Conservation (phyloP, 2,888 invertebrate species). For the Cristatella mucedo region DNA sequence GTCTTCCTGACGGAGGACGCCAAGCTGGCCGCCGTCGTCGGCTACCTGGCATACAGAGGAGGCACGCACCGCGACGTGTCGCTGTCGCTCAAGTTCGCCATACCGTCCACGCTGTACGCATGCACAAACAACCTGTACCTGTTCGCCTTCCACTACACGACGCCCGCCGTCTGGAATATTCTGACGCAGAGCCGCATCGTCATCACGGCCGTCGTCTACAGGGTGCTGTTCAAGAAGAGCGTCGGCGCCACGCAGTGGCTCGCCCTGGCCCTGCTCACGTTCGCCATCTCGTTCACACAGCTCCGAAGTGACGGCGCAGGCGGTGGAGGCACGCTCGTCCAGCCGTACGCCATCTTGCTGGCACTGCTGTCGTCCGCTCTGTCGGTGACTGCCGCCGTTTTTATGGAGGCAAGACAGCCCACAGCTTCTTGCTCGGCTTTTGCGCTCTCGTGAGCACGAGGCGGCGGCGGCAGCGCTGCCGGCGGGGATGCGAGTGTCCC, state of each 20-base stretch:
- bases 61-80: conserved; percentile 1
- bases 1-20: conserved; percentile 5
- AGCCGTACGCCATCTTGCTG: conserved; percentile 5
- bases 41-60: neutral
- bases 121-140: conserved; percentile 6
- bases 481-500: too few species aligned
- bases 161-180: conserved; percentile 7
- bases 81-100: conserved; percentile 1
- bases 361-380: neutral
- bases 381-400: conserved; percentile 5
- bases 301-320: conserved; percentile 4
- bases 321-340: neutral
- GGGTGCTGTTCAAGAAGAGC: conserved; percentile 5
- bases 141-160: conserved; percentile 6
- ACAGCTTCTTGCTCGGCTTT: neutral
- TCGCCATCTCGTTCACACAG: conserved; percentile 2
- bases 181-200: conserved; percentile 4
- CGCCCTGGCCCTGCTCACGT: neutral
- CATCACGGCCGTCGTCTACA: conserved; percentile 6
- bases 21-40: neutral
- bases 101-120: conserved; percentile 5
- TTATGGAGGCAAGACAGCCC: conserved; percentile 4
- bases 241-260: conserved; percentile 3
- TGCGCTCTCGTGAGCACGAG: too few species aligned
- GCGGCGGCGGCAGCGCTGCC: too few species aligned